These are phyloP conservation scores for Oscheius sp. DNA, from an alignment of 1,140 invertebrate genomes.

Conservation along the genomic window DNA sequence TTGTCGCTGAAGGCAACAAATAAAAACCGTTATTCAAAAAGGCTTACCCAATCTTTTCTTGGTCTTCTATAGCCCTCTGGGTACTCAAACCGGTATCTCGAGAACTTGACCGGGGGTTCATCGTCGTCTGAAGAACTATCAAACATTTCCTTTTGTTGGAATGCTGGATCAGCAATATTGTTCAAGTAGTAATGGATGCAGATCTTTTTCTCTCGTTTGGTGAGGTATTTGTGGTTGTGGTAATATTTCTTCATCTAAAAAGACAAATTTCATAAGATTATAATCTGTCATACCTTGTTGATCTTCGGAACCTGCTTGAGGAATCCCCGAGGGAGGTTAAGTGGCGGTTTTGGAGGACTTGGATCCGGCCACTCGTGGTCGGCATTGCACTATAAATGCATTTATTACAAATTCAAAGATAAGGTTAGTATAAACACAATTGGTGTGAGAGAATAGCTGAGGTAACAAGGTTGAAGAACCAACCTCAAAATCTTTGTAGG, in stretches of 20 bases:
- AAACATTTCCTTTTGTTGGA: too few relatives aligned
- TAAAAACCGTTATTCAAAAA: not conserved
- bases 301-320: not conserved
- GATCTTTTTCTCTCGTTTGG: constrained; percentile 2
- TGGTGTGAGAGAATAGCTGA: too few relatives aligned
- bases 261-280: not conserved
- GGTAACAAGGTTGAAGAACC: not conserved
- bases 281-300: not conserved
- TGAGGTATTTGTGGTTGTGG: not conserved
- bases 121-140: not conserved
- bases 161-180: too few relatives aligned
- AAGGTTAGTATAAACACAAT: too few relatives aligned
- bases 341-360: not conserved
- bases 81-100: not conserved
- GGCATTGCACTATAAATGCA: not conserved
- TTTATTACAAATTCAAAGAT: too few relatives aligned
- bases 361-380: not conserved
- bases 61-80: not conserved
- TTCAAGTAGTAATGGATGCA: not conserved
- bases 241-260: not conserved
- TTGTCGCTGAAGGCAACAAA: not conserved
- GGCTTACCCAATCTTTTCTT: constrained; percentile 2
- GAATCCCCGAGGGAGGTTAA: not conserved
- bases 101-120: not conserved
- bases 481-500: not conserved